Evolutionary conservation across 92 coral and sea anemone species (phyloP).

Genomic region (Zoanthus solanderi): DNA sequence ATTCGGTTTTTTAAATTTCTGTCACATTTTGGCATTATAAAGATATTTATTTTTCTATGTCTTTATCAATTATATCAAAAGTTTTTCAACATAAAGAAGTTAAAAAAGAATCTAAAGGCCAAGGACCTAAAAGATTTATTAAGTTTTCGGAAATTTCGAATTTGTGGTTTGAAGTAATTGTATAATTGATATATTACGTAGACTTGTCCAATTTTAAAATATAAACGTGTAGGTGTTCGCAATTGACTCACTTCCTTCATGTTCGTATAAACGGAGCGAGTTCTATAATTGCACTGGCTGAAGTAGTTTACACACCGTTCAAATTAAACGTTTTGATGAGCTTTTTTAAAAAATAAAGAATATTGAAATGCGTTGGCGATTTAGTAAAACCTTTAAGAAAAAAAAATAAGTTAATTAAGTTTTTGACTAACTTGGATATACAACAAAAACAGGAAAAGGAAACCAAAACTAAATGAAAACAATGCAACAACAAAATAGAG

Average conservation of each 20-base stretch:
- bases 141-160: background rate
- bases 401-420: no score
- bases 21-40: no score
- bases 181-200: background rate
- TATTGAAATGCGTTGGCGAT: no score
- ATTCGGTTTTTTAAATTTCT: no score
- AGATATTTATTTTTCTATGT: no score
- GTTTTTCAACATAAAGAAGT: no score
- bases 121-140: background rate
- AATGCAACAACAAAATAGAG: no score
- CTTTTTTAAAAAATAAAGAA: background rate
- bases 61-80: no score
- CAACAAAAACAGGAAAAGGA: no score
- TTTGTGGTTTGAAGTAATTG: slow-evolving; percentile 2
- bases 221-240: background rate
- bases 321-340: background rate
- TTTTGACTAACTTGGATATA: no score
- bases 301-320: background rate
- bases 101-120: background rate
- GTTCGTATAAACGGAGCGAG: background rate
- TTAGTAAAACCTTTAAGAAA: no score
- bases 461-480: no score
- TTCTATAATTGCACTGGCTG: background rate
- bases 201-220: background rate
- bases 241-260: background rate